Evolutionary conservation across 1,140 invertebrate genomes (phyloP), one percentile per base, ranked within the genome.

Genomic region (Drosophila grimshawi): DNA sequence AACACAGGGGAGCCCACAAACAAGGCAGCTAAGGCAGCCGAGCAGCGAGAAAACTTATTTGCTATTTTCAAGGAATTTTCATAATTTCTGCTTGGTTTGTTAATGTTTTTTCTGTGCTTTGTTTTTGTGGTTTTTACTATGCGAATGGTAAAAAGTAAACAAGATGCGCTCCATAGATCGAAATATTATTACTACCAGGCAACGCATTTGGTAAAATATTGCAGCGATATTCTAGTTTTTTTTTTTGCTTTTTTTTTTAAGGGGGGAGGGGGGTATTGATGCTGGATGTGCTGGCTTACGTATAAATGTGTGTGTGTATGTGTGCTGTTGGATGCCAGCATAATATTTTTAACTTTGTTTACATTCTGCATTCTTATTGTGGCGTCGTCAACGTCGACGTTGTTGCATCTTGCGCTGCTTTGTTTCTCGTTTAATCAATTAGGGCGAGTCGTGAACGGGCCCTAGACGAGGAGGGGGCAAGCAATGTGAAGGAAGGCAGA

Each of bases 281-380:
- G 52, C 45, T 56, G 52, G 55, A 8, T 29, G n/a, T 51, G 10
- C 62, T 1, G 39, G n/a, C 57, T 4, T 45, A 4, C 27, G 30
- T 19, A 19, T 19, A 19, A 49, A 35, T 33, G 6, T 41, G 35
- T 65, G 53, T 51, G 49, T 55, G 33, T 61, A 41, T 72, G 67
- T 68, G 59, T 69, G 46, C 55, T 80, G 41, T 68, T 80, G 49
- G 48, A 72, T 82, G 67, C 76, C 68, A 45, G 67, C 75, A 75
- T 89, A 80, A 88, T 88, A 88, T 88, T 88, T 88, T 88, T 89
- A 89, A 83, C 83, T 83, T 88, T 88, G 83, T 88, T 88, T 88
- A 88, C 85, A 89, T 83, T 88, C 78, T 65, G 83, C 83, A 89
- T 88, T 88, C 83, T 89, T 88, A 89, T 89, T 88, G 83, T 88